Percentiles rank a stretch among this genome's conserved stretches.
Evolutionary conservation across 2,888 invertebrate genomes (phyloP).

Genomic region (Eilema sororculum): DNA sequence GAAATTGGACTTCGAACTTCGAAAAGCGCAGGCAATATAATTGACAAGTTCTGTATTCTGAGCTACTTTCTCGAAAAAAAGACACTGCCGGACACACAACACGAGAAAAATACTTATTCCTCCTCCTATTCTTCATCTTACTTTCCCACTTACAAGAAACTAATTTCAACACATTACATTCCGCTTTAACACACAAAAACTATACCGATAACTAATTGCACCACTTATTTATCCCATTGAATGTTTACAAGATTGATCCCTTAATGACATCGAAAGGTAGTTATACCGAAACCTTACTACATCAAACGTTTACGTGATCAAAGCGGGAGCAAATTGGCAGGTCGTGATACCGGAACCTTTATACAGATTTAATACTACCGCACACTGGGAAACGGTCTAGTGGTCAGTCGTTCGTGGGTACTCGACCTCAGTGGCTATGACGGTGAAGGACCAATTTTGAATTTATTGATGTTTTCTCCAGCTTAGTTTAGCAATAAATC

Average conservation of each 20-base stretch:
- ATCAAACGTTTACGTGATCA: constrained; percentile 4
- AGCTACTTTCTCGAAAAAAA: neutral
- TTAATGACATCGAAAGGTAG: constrained; percentile 5
- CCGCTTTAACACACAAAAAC: no score
- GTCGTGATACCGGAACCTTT: neutral
- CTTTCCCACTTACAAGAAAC: no score
- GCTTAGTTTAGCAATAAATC: neutral
- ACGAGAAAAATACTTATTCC: no score
- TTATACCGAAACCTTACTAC: neutral
- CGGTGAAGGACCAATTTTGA: neutral
- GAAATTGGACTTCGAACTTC: no score
- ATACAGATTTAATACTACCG: neutral
- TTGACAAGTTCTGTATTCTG: neutral
- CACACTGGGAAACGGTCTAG: neutral
- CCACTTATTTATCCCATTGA: neutral
- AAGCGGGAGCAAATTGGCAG: neutral
- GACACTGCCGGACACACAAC: no score
- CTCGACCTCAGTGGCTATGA: constrained; percentile 4
- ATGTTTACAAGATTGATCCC: neutral
- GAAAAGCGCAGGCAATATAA: no score
- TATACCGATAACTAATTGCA: neutral
- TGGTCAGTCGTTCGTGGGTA: neutral
- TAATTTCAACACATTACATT: no score
- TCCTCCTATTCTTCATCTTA: no score
- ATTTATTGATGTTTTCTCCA: neutral